A percentile compares a stretch with the other conserved stretches of the same genome.
These are phyloP conservation scores for Limenitis camilla DNA, from an alignment of 2,888 invertebrate genomes.

Conservation along the genomic window DNA sequence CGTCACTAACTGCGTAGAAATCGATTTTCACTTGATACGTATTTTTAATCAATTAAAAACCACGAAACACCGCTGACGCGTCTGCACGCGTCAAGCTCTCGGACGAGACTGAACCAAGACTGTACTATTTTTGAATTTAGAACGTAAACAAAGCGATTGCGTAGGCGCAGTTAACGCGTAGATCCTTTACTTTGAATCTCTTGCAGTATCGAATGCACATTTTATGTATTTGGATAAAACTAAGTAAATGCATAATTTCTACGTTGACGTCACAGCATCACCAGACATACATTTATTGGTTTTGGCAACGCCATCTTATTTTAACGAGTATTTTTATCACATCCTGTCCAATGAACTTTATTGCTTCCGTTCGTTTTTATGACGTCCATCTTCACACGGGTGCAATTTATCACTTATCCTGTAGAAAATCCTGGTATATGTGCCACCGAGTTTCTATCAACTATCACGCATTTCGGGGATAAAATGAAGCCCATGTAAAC, in stretches of 20 bases:
- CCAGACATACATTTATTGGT: not conserved
- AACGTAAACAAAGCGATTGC: constrained; percentile 38
- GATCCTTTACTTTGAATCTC: constrained; percentile 9
- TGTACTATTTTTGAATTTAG: constrained; percentile 43
- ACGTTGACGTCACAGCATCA: too few species aligned
- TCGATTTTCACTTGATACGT: constrained; percentile 1
- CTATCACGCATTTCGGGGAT: too few species aligned
- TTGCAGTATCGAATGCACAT: too few species aligned
- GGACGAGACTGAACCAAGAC: constrained; percentile 44
- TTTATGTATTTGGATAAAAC: too few species aligned
- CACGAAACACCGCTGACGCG: constrained; percentile 29
- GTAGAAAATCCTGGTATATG: not conserved
- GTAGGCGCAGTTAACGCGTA: constrained; percentile 27
- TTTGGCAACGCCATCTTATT: not conserved
- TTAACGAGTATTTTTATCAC: not conserved
- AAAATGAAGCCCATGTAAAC: too few species aligned
- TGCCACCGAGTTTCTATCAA: too few species aligned
- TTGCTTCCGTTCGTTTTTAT: not conserved
- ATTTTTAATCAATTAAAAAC: constrained; percentile 11
- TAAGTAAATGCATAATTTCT: too few species aligned
- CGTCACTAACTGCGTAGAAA: constrained; percentile 22
- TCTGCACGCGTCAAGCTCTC: constrained; percentile 38
- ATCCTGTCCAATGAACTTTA: not conserved
- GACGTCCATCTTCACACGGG: not conserved
- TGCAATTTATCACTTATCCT: not conserved